These are phyloP conservation scores for Gonatopus flavifemur DNA, from an alignment of 1,140 invertebrate species.

Conservation along the genomic window DNA sequence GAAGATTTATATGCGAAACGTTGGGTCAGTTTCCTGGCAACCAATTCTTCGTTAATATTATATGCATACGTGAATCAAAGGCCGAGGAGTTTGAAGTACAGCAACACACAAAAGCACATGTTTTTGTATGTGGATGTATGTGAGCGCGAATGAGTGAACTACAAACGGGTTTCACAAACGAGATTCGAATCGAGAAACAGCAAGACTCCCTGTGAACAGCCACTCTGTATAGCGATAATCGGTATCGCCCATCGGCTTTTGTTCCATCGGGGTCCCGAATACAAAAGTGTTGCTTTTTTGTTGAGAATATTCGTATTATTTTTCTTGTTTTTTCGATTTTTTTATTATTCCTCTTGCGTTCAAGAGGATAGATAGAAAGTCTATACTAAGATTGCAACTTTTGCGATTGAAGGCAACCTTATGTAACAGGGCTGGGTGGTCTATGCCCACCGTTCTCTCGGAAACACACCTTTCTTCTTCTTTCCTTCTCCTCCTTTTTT, in stretches of 20 bases:
- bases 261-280: conserved; percentile 24
- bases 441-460: conserved; percentile 18
- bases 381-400: background rate
- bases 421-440: conserved; percentile 42
- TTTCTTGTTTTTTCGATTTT: too few relatives aligned
- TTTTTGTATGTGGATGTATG: too few relatives aligned
- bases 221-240: conserved; percentile 34
- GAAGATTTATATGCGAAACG: conserved; percentile 29
- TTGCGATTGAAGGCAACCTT: conserved; percentile 23
- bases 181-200: conserved; percentile 42
- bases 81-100: conserved; percentile 23
- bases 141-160: conserved; percentile 22
- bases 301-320: too few relatives aligned
- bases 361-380: too few relatives aligned
- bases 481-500: background rate
- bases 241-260: conserved; percentile 32
- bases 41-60: too few relatives aligned
- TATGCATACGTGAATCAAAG: too few relatives aligned
- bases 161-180: conserved; percentile 41
- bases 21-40: conserved; percentile 8
- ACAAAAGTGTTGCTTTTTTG: too few relatives aligned
- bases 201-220: too few relatives aligned
- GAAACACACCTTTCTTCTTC: conserved; percentile 29
- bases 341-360: too few relatives aligned
- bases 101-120: conserved; percentile 25